A percentile compares a stretch with the other conserved stretches of the same genome.
These are phyloP conservation scores for Odontamblyopus rebecca DNA, from an alignment of 2,797 vertebrate genomes.

Conservation along the genomic window DNA sequence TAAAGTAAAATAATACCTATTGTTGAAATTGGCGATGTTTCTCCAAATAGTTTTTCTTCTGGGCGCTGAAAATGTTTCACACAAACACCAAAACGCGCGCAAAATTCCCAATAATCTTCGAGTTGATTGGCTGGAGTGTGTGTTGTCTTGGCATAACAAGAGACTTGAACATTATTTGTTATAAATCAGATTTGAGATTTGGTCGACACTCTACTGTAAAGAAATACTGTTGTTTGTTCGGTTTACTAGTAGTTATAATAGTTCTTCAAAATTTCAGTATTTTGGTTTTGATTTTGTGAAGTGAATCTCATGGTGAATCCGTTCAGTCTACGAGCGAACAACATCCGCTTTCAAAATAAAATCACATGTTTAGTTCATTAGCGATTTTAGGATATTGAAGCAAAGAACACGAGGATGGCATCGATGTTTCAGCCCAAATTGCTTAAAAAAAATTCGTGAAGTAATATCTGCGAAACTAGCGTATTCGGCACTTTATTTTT, in stretches of 20 bases:
- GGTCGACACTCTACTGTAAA: too few species aligned
- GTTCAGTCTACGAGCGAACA: too few species aligned
- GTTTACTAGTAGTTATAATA: neutral
- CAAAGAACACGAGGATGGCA: neutral
- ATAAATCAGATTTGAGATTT: too few species aligned
- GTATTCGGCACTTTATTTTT: constrained; percentile 10
- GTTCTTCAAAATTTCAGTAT: neutral
- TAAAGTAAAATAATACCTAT: neutral
- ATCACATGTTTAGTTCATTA: neutral
- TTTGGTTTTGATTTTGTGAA: neutral
- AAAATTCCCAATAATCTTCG: neutral
- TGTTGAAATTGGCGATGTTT: neutral
- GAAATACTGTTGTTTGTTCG: too few species aligned
- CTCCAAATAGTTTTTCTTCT: neutral
- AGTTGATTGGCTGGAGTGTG: neutral
- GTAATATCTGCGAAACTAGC: neutral
- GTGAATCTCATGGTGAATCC: too few species aligned
- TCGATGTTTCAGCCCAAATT: neutral
- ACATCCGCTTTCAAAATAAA: constrained; percentile 7
- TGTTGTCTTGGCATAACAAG: neutral
- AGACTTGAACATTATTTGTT: neutral
- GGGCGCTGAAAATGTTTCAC: neutral
- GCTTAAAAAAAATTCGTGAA: neutral
- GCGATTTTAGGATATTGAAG: neutral
- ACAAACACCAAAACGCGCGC: neutral